Base-by-base conservation (phyloP, 1,140 invertebrate genomes). In the Platorchestia sp. region DNA sequence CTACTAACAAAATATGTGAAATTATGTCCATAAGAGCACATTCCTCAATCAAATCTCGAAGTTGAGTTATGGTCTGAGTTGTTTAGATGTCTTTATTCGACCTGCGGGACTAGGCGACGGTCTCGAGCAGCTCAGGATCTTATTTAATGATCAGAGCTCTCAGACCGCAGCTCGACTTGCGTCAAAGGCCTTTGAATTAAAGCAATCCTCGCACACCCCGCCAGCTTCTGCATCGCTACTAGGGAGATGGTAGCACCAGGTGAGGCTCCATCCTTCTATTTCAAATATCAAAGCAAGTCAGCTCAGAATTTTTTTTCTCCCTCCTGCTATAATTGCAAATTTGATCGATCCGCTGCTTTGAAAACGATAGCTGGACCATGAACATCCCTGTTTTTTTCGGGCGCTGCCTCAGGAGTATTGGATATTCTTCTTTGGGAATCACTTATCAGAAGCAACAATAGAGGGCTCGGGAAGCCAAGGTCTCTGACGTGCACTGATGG, bases 301-400 rank as follows among this genome's bases (percentile, higher is more conserved):
- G 41, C 87, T 89, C 41, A 89, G 59, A 89, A 42, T 89, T 93
- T 93, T 93, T 44, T 93, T 14, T 93, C 91, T 93, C 91, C 14
- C 47, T n/a, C 45, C 40, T 44, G 91, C 44, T 93, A 93, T 93
- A 93, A 93, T 93, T 93, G 91, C 91, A 93, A 93, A 93, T 93
- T 45, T 40, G 91, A 93, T 93, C 43, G 91, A 93, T 45, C 36
- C 91, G 1, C 47, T 42, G 91, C 91, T 93, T 93, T 93, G 91
- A 93, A 45, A 93, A 93, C 47, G 91, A 93, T 93, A 93, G 91
- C 91, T 93, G 91, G 91, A 93, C 91, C 91, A 44, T 93, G 91
- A 93, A 93, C 43, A 93, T 45, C 91, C 43, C 40, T 45, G 91
- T n/a, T 93, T 93, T 93, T 91, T 93, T 40, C 36, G 22, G 14